Evolutionary conservation across 2,797 vertebrate species (phyloP).

Genomic region (Pseudotriccus pelzelni): DNA sequence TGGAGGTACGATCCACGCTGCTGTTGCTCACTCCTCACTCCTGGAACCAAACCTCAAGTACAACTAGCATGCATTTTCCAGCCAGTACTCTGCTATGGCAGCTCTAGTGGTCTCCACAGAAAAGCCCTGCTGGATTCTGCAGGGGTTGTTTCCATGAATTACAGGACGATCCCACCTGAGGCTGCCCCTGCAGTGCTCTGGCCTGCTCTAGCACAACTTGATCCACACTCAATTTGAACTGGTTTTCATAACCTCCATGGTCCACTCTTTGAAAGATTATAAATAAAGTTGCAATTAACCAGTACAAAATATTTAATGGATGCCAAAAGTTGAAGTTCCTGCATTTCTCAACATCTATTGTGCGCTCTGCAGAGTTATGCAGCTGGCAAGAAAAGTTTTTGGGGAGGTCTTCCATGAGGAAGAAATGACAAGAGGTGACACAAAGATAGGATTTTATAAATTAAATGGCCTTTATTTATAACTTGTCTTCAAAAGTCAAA

Average conservation of each 20-base stretch:
- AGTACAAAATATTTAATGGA: not conserved
- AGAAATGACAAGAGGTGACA: not conserved
- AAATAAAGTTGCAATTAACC: not conserved
- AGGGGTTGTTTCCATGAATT: not conserved
- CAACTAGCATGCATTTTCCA: not conserved
- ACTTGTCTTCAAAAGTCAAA: slow-evolving; percentile 69
- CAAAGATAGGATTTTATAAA: slow-evolving; percentile 56
- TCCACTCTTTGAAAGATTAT: not conserved
- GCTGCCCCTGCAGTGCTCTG: not conserved
- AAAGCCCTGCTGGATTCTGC: not conserved
- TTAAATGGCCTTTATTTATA: slow-evolving; percentile 76
- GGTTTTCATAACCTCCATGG: not conserved
- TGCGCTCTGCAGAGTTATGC: not conserved
- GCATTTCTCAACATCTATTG: not conserved
- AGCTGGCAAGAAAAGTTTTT: not conserved
- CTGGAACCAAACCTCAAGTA: not conserved
- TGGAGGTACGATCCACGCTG: not conserved
- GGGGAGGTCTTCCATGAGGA: fast-evolving
- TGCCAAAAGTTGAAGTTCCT: not conserved
- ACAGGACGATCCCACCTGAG: too few relatives aligned
- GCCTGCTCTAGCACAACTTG: not conserved
- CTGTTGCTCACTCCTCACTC: not conserved
- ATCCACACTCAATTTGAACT: not conserved
- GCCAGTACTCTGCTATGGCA: not conserved
- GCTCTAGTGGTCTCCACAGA: not conserved